Percentiles rank a stretch among this genome's conserved stretches.
Evolutionary conservation across 2,113 vertebrate species (phyloP).

Genomic region (Rhipidura dahli): DNA sequence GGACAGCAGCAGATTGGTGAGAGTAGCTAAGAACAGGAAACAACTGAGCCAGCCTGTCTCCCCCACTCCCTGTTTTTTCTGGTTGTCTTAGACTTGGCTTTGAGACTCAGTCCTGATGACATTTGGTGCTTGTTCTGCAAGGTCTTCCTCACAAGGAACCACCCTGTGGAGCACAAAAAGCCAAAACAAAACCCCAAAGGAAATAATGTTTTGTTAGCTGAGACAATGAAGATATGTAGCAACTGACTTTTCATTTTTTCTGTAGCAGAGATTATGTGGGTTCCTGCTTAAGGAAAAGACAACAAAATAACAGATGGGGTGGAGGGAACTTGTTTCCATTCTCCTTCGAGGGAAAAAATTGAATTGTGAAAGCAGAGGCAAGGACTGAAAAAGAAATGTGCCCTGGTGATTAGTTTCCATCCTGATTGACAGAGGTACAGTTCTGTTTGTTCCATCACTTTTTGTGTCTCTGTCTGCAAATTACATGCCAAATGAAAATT

Average conservation of each 20-base stretch:
- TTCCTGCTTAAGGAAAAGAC: background rate
- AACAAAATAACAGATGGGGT: background rate
- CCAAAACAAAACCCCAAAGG: background rate
- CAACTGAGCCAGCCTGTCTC: background rate
- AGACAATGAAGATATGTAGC: background rate
- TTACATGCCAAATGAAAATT: constrained; percentile 37
- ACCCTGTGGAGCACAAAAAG: background rate
- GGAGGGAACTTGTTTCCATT: background rate
- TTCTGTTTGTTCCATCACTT: background rate
- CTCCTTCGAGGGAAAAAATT: background rate
- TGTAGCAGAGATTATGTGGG: background rate
- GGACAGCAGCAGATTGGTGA: background rate
- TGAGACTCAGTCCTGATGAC: background rate
- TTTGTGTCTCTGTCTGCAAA: constrained; percentile 6
- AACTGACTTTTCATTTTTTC: background rate
- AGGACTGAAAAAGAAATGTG: background rate
- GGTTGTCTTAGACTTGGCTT: background rate
- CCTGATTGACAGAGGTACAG: background rate
- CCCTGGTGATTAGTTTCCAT: background rate
- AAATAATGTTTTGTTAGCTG: background rate
- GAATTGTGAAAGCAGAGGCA: background rate
- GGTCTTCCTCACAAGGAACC: background rate
- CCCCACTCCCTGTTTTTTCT: background rate
- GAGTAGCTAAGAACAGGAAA: background rate
- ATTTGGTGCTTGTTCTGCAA: background rate